Evolutionary conservation across 1,140 invertebrate genomes (phyloP).

Genomic region (Brachionus calyciflorus): DNA sequence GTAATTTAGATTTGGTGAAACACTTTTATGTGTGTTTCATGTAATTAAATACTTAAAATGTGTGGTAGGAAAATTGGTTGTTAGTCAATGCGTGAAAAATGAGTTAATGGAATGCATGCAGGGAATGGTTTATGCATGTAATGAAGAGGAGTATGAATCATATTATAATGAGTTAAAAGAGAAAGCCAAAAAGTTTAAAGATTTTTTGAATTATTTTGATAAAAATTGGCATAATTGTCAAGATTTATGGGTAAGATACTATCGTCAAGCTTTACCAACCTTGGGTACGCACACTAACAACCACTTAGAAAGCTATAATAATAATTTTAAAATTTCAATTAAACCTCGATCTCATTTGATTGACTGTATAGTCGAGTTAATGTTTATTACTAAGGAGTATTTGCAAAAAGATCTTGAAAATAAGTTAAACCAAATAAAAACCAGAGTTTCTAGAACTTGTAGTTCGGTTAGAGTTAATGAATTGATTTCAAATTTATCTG

Average conservation of each 20-base stretch:
- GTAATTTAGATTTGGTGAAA: not conserved
- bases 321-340: not conserved
- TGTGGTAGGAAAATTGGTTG: not conserved
- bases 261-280: not conserved
- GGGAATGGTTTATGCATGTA: not conserved
- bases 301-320: not conserved
- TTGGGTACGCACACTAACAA: not conserved
- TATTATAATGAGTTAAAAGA: too few species aligned
- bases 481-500: too few species aligned
- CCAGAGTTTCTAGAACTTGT: too few species aligned
- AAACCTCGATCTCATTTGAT: not conserved
- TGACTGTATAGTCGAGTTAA: not conserved
- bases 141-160: too few species aligned
- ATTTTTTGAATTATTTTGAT: too few species aligned
- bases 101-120: not conserved
- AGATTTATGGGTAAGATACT: too few species aligned
- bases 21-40: not conserved
- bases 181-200: too few species aligned
- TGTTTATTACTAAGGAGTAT: not conserved
- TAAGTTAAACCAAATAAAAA: not conserved
- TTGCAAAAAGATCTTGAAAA: not conserved
- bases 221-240: too few species aligned
- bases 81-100: not conserved
- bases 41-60: constrained; percentile 18
- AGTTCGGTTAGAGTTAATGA: too few species aligned